Base-by-base conservation (phyloP, 2,888 invertebrate species). In the Eueremaeus valkanovi region DNA sequence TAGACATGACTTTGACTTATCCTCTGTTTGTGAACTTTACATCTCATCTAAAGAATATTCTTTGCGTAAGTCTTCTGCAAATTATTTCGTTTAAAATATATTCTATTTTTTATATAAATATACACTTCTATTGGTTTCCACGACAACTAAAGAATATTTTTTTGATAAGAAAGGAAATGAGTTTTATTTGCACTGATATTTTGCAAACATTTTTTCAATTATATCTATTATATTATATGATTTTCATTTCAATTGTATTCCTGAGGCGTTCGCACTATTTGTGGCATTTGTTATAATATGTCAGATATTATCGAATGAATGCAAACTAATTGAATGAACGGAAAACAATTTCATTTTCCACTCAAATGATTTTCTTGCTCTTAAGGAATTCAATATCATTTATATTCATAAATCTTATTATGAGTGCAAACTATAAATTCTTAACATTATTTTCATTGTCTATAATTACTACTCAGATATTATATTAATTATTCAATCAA, bases 261-360 rank as follows among this genome's bases (percentile, higher is more conserved):
- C 49, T 49, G n/a, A 49, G 49, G 49, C 49, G 49, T n/a, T n/a
- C 3, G n/a, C 3, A 49, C 21, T 49, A 49, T n/a, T n/a, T 5
- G 18, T 49, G 49, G 21, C 18, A 49, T 49, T 49, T 21, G 21
- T n/a, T 45, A n/a, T 3, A 49, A 49, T 3, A 0, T n/a, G n/a
- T 49, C n/a, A 2, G 18, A 6, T 9, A 40, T n/a, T 49, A 49
- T 49, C 49, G 49, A 49, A 49, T n/a, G 18, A 18, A 49, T 49
- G 21, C 21, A n/a, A 49, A 49, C 11, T 40, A 49, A 49, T 49
- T n/a, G 2, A 49, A 49, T 49, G 49, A 49, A 8, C 18, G n/a
- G n/a, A 49, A 49, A 49, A 49, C 21, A 49, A 49, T 49, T 49
- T 49, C 49, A 18, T 49, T 49, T 49, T 49, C n/a, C n/a, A n/a